Base-by-base conservation (phyloP, 2,797 vertebrate species). In the Melanotaenia nigrans region DNA sequence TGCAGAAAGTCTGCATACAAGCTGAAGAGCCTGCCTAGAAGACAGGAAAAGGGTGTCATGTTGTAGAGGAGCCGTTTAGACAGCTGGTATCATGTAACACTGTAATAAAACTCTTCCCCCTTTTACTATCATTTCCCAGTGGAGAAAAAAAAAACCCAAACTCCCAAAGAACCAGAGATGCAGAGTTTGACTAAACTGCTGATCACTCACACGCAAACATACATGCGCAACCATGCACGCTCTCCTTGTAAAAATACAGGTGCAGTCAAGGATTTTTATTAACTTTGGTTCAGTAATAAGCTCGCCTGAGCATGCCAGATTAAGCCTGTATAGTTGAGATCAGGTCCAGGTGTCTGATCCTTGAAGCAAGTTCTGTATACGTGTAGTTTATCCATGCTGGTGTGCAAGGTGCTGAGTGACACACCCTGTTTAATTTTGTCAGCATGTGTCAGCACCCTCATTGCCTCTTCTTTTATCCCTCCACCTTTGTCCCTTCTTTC, bases 341-440 rank as follows among this genome's bases (percentile, higher is more conserved):
- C 79, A 74, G 72, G 75, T 84, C 72, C 81, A 85, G 89, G 87
- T 85, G 79, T 60, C 74, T 65, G 16, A 45, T 78, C 77, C 77
- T 80, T 18, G 68, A 86, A 82, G 84, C 76, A 24, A 56, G 67
- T 67, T 78, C 70, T 65, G 38, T 35, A 53, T 59, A 42, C 13
- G 36, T 53, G 58, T 54, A 35, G 38, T 61, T 40, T 22, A 22
- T 75, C 65, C 62, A 35, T 30, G 57, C 16, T 33, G 51, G 71
- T 76, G 84, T 71, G 55, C 10, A 74, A 85, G 85, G 89, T 85
- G 88, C 70, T 79, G 89, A 92, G 82, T 87, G 89, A 85, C 60
- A 66, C 79, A 78, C 75, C 73, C 87, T 87, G 87, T 87, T 85
- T 59, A 63, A 51, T 79, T 90, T 79, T 87, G 87, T 93, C 87